Conservation (phyloP, 1,140 invertebrate species). For the Hylaeus volcanicus region DNA sequence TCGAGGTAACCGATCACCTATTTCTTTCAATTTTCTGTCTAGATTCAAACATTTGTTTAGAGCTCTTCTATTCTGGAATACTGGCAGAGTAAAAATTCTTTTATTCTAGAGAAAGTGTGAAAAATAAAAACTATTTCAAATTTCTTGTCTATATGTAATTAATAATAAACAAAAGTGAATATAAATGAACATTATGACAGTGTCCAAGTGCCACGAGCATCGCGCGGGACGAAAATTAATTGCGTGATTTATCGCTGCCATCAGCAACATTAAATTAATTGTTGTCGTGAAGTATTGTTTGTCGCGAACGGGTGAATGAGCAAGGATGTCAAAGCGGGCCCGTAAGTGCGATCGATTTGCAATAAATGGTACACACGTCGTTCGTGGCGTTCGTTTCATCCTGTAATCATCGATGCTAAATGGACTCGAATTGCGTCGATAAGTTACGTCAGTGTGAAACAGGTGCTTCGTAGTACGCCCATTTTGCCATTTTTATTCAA, state of each 20-base stretch:
- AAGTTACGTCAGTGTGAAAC: constrained; percentile 29
- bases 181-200: constrained; percentile 38
- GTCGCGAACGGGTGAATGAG: constrained; percentile 44
- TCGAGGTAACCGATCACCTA: too few relatives aligned
- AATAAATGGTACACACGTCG: constrained; percentile 72
- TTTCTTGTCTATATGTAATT: too few relatives aligned
- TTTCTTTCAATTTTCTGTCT: too few relatives aligned
- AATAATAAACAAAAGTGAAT: too few relatives aligned
- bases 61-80: too few relatives aligned
- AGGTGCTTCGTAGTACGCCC: background rate
- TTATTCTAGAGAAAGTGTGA: too few relatives aligned
- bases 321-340: constrained; percentile 51
- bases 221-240: constrained; percentile 70
- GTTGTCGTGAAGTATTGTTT: constrained; percentile 71
- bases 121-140: too few relatives aligned
- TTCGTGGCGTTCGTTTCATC: constrained; percentile 60
- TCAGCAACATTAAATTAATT: constrained; percentile 77
- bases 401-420: constrained; percentile 68
- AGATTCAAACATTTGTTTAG: background rate
- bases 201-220: constrained; percentile 56
- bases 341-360: constrained; percentile 71
- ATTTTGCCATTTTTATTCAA: constrained; percentile 15
- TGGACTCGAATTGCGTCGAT: constrained; percentile 70
- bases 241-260: constrained; percentile 76
- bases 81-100: too few relatives aligned